A percentile compares a stretch with the other conserved stretches of the same genome.
These are phyloP conservation scores for Apodemus speciosus DNA, from an alignment of 2,113 vertebrate genomes.

Conservation along the genomic window DNA sequence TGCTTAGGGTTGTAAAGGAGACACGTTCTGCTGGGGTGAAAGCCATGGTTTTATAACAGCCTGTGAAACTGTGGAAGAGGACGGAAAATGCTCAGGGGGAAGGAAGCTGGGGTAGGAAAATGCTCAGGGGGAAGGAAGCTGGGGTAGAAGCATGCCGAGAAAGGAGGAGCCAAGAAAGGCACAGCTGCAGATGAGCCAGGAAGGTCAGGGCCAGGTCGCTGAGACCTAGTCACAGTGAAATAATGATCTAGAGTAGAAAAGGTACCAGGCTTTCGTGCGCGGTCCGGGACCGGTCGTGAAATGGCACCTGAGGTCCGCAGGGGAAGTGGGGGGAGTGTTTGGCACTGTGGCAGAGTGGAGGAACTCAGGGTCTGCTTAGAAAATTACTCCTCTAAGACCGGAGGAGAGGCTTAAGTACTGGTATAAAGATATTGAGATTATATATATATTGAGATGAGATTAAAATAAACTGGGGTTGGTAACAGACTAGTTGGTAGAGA, in stretches of 20 bases:
- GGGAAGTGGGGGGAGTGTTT: background rate
- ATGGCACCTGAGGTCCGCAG: background rate
- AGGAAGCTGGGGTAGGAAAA: background rate
- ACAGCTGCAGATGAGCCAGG: background rate
- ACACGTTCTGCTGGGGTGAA: background rate
- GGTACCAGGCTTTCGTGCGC: background rate
- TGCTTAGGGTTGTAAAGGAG: background rate
- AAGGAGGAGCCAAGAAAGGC: background rate
- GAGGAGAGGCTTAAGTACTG: background rate
- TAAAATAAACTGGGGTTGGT: background rate
- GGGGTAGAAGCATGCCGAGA: background rate
- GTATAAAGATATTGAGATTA: background rate
- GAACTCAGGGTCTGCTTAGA: background rate
- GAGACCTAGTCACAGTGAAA: background rate
- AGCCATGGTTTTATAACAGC: background rate
- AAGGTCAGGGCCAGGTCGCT: background rate
- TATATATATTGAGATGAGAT: no score
- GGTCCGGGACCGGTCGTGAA: background rate
- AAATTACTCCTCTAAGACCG: background rate
- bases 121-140: background rate
- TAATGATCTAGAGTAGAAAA: background rate
- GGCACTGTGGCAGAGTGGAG: background rate
- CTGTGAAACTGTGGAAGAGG: background rate
- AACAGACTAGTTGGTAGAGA: background rate
- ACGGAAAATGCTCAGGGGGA: background rate